Evolutionary conservation across 2,888 invertebrate genomes (phyloP), one percentile per base, ranked within the genome.

Genomic region (Ennomos fuscantarius): DNA sequence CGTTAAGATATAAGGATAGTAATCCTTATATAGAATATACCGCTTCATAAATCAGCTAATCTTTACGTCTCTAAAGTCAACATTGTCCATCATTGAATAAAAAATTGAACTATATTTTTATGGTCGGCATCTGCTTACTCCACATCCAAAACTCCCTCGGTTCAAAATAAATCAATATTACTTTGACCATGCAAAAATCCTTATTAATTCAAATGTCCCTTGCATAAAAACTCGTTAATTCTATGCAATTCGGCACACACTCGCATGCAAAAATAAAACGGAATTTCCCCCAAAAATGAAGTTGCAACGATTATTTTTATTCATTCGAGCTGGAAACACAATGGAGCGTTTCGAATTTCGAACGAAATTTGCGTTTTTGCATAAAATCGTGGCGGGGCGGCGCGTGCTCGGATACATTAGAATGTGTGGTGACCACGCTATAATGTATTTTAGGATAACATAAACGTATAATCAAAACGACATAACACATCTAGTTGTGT

Each of bases 291-390:
- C 86, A 85, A 88, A 89, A 87, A 84, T 79, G 66, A 74, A 85
- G 74, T 81, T 77, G 68, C 73, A 79, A 75, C 85, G 80, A 90
- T 89, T 89, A 91, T 90, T 91, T 90, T 90, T 89, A 88, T 88
- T 79, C 89, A 84, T 84, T 79, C 81, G 65, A 69, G 69, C 75
- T 74, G 70, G 71, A 68, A 74, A 80, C 67, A 87, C 91, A 92
- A 92, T 85, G 76, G 83, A 84, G 75, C 92, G 92, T 91, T 92
- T 92, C 92, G 90, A 92, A 92, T 91, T 91, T 91, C 92, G 81
- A 82, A 68, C 83, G 82, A 89, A 92, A 91, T 91, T 92, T 91
- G 91, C 90, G 91, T 91, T 92, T 92, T 91, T 91, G 91, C 92
- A 92, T 92, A 91, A 91, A 91, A 91, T 81, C 81, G 74, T 73